These are phyloP conservation scores for Hyperopisus bebe DNA, from an alignment of 2,113 vertebrate genomes.

Conservation along the genomic window DNA sequence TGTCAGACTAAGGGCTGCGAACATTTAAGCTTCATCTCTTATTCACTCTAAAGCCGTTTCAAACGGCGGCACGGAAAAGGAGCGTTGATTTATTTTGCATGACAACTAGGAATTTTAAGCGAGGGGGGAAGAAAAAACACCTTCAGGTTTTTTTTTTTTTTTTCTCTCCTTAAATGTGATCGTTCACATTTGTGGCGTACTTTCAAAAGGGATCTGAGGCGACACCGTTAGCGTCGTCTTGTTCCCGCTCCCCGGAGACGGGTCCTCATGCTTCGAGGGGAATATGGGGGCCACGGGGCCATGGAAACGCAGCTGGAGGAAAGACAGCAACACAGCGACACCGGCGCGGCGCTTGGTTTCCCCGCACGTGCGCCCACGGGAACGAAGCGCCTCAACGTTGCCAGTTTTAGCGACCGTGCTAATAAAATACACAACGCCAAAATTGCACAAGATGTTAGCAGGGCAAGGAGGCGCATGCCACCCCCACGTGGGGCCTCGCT, in stretches of 20 bases:
- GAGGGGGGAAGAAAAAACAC: conserved; percentile 32
- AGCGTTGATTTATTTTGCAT: conserved; percentile 71
- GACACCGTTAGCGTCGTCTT: neutral
- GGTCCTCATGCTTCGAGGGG: neutral
- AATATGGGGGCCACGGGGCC: neutral
- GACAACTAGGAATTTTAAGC: conserved; percentile 73
- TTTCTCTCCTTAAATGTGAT: conserved; percentile 48
- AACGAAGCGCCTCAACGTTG: neutral
- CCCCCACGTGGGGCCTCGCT: neutral
- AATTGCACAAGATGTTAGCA: neutral
- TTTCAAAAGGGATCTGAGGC: conserved; percentile 43
- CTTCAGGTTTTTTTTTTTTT: conserved; percentile 42
- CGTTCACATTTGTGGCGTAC: conserved; percentile 44
- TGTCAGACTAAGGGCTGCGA: conserved; percentile 62
- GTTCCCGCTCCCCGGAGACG: conserved; percentile 6
- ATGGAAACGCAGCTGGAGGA: neutral
- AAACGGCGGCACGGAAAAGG: conserved; percentile 49
- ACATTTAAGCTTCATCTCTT: conserved; percentile 66
- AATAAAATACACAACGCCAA: neutral
- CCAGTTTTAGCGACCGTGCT: neutral
- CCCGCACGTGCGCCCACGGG: neutral
- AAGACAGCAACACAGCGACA: neutral
- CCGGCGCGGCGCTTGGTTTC: neutral
- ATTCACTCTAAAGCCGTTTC: conserved; percentile 62
- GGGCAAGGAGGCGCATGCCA: neutral